phyloP scores from a whole-genome alignment of 2,888 invertebrate species.

The Caenorhabditis uteleia region DNA sequence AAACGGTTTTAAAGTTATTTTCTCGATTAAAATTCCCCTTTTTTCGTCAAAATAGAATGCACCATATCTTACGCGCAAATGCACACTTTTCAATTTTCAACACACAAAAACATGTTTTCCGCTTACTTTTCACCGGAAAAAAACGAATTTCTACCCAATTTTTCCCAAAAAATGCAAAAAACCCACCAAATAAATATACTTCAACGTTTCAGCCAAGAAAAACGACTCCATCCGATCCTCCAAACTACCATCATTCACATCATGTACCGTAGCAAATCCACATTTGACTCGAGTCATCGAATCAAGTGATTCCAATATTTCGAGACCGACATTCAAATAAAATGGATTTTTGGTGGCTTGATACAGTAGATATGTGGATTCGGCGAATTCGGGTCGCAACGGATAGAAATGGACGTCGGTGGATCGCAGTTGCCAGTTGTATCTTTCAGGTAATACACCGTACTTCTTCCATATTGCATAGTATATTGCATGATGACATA shows the following conservation, averaged over 20 bases:
- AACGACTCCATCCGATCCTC: slow-evolving; percentile 77
- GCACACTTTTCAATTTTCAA: too few species aligned
- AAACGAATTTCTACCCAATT: too few species aligned
- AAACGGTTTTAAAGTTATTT: too few species aligned
- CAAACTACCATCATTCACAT: slow-evolving; percentile 75
- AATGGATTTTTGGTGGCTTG: slow-evolving; percentile 76
- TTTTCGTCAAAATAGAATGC: too few species aligned
- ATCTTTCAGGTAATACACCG: slow-evolving; percentile 74
- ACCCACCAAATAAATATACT: slow-evolving; percentile 76
- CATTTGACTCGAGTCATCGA: slow-evolving; percentile 71
- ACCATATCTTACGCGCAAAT: too few species aligned
- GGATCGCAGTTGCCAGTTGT: slow-evolving; percentile 72
- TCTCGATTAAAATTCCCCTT: too few species aligned
- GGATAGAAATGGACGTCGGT: slow-evolving; percentile 77
- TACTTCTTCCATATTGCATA: slow-evolving; percentile 76
- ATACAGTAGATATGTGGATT: slow-evolving; percentile 76
- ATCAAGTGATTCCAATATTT: slow-evolving; percentile 73
- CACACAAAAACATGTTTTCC: too few species aligned
- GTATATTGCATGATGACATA: slow-evolving; percentile 76
- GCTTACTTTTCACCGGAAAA: too few species aligned
- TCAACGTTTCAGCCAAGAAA: slow-evolving; percentile 77
- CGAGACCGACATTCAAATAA: slow-evolving; percentile 76
- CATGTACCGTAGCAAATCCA: slow-evolving; percentile 77
- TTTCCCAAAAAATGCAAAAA: not conserved
- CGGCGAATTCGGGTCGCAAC: slow-evolving; percentile 76